Percentiles rank a stretch among this genome's conserved stretches.
Evolutionary conservation across 2,888 invertebrate genomes (phyloP).

Genomic region (Drosophila anomalata): DNA sequence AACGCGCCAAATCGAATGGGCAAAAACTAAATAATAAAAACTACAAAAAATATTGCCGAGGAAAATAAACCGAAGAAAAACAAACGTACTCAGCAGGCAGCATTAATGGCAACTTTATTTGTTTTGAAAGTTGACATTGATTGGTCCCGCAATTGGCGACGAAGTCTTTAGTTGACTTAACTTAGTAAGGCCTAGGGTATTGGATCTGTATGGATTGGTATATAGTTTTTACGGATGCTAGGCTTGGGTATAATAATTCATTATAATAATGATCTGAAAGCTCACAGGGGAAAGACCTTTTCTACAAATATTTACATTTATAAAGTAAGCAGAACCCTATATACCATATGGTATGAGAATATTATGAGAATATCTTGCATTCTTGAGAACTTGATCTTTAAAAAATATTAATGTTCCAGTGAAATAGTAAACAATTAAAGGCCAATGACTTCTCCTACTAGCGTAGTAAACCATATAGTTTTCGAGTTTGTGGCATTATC

Average conservation of each 20-base stretch:
- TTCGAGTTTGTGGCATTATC: not conserved
- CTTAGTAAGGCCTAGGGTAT: slow-evolving; percentile 16
- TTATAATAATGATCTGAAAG: no score
- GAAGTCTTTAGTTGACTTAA: slow-evolving; percentile 15
- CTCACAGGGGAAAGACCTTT: no score
- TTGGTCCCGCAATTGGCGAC: slow-evolving; percentile 74
- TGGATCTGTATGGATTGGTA: not conserved
- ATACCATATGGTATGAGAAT: no score
- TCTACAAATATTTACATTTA: not conserved
- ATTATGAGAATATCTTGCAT: no score
- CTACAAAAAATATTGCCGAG: slow-evolving; percentile 21
- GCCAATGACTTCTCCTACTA: not conserved
- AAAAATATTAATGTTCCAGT: not conserved
- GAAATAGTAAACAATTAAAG: not conserved
- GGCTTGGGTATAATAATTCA: not conserved
- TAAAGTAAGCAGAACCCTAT: not conserved
- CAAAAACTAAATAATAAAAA: slow-evolving; percentile 30
- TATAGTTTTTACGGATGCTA: not conserved
- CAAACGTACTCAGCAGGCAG: slow-evolving; percentile 48
- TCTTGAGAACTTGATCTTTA: not conserved
- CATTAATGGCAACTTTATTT: slow-evolving; percentile 76
- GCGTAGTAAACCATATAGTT: slow-evolving; percentile 10
- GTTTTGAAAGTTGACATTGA: slow-evolving; percentile 79
- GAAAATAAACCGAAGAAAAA: slow-evolving; percentile 33
- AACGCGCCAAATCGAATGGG: slow-evolving; percentile 55